Evolutionary conservation across 2,113 vertebrate genomes (phyloP).

Genomic region (Spea multiplicata): DNA sequence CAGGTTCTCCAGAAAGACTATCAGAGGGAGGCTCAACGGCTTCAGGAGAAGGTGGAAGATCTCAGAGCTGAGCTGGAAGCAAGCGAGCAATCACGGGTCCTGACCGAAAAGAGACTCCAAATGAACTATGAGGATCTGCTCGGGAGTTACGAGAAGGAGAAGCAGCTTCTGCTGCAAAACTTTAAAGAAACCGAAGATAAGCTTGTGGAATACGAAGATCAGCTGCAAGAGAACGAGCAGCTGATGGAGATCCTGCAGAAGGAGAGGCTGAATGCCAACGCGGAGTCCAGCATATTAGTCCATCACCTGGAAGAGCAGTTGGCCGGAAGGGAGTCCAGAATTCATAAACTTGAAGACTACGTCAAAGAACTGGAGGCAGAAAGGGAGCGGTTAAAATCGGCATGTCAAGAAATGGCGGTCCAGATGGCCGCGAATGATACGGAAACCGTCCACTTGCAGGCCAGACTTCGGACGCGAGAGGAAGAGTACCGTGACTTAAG

Average conservation of each 20-base stretch:
- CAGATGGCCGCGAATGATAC: slow-evolving; percentile 77
- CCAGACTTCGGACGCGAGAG: slow-evolving; percentile 75
- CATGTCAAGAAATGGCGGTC: slow-evolving; percentile 85
- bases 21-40: slow-evolving; percentile 79
- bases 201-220: slow-evolving; percentile 73
- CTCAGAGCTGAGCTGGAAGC: slow-evolving; percentile 75
- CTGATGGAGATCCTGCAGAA: slow-evolving; percentile 81
- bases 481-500: slow-evolving; percentile 79
- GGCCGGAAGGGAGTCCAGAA: slow-evolving; percentile 67
- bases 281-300: slow-evolving; percentile 72
- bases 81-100: slow-evolving; percentile 76
- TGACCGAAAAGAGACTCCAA: slow-evolving; percentile 85
- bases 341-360: slow-evolving; percentile 76
- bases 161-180: slow-evolving; percentile 73
- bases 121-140: slow-evolving; percentile 75
- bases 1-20: slow-evolving; percentile 86
- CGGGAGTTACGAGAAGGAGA: slow-evolving; percentile 84
- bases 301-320: slow-evolving; percentile 82
- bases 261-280: slow-evolving; percentile 69
- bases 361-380: slow-evolving; percentile 80
- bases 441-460: slow-evolving; percentile 76
- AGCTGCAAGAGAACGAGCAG: slow-evolving; percentile 75
- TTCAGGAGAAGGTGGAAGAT: slow-evolving; percentile 81
- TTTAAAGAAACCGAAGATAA: slow-evolving; percentile 80
- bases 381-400: slow-evolving; percentile 75